Percentiles rank a stretch among this genome's conserved stretches.
phyloP scores from a whole-genome alignment of 2,113 vertebrate species.

The Vidua chalybeata region DNA sequence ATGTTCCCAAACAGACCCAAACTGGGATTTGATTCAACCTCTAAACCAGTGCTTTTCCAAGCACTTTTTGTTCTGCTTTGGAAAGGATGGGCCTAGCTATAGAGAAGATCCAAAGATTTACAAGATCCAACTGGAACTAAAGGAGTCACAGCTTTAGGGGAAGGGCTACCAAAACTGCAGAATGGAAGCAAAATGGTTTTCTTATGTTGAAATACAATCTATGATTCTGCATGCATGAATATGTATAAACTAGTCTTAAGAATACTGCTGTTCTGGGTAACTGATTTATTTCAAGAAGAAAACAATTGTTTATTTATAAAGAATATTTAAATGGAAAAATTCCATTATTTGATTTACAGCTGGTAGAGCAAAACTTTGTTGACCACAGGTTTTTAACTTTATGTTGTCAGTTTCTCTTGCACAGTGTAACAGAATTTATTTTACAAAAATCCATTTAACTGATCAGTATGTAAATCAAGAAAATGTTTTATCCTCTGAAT shows the following conservation, averaged over 20 bases:
- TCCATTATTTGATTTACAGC: background rate
- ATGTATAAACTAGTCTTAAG: background rate
- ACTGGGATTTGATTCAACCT: background rate
- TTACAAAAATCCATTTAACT: background rate
- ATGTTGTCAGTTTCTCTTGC: background rate
- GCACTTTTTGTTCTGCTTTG: background rate
- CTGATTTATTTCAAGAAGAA: conserved; percentile 45
- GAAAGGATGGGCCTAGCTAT: background rate
- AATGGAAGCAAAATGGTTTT: background rate
- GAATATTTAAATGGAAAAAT: conserved; percentile 53
- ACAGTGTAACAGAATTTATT: background rate
- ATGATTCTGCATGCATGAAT: background rate
- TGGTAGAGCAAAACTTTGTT: background rate
- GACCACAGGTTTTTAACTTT: background rate
- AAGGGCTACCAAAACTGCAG: background rate
- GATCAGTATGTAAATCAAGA: background rate
- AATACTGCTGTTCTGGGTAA: conserved; percentile 44
- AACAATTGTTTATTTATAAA: conserved; percentile 64
- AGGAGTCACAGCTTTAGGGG: background rate
- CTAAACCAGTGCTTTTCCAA: background rate
- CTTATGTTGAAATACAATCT: background rate
- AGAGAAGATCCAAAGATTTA: background rate
- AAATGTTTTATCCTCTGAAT: background rate
- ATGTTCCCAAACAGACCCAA: background rate
- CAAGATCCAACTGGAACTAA: background rate